These are phyloP conservation scores for Andrena trimmerana DNA, from an alignment of 2,888 invertebrate genomes.

Conservation along the genomic window DNA sequence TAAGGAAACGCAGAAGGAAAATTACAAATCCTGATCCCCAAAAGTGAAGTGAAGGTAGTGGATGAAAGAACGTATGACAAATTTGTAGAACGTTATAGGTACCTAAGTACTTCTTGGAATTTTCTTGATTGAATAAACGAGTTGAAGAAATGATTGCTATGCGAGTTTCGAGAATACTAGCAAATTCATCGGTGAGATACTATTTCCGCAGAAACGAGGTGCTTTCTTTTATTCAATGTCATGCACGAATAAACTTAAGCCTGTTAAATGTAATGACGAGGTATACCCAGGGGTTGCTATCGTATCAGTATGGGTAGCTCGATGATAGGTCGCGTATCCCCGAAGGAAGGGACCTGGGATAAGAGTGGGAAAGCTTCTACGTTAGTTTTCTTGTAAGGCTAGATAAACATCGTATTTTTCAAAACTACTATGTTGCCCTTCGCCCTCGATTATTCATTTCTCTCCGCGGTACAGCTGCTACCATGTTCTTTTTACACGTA, in stretches of 20 bases:
- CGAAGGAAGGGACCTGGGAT: conserved; percentile 37
- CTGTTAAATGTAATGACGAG: conserved; percentile 62
- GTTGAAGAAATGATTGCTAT: background rate
- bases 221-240: conserved; percentile 45
- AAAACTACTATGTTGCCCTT: conserved; percentile 43
- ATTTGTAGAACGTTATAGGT: no score
- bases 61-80: no score
- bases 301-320: conserved; percentile 49
- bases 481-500: background rate
- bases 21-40: no score
- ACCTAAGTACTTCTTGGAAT: background rate
- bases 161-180: background rate
- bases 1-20: no score
- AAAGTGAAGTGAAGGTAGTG: no score
- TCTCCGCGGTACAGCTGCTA: conserved; percentile 34
- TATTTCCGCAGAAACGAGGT: conserved; percentile 15
- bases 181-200: background rate
- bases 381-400: conserved; percentile 36
- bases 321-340: conserved; percentile 66
- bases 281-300: conserved; percentile 47
- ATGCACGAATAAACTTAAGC: conserved; percentile 56
- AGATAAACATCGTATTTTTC: conserved; percentile 37
- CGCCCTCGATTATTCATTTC: conserved; percentile 42
- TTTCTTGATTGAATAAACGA: no score
- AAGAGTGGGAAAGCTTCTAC: conserved; percentile 52